Evolutionary conservation across 1,140 invertebrate genomes (phyloP), one percentile per base, ranked within the genome.

Genomic region (Bombus polaris): DNA sequence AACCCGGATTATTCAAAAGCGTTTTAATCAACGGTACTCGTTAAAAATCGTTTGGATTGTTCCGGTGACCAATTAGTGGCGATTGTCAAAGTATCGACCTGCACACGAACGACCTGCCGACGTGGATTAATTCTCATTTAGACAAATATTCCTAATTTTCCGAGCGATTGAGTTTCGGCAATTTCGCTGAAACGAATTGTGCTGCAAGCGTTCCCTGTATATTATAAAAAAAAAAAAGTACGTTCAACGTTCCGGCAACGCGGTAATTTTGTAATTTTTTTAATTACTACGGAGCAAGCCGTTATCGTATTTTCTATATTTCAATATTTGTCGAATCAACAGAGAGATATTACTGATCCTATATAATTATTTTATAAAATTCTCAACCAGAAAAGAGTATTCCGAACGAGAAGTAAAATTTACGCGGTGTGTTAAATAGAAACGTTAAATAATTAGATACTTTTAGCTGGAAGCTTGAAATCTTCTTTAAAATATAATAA

Each of bases 1-100:
- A 85, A 72, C 68, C 32, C 42, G 68, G 83, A 85, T 85, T 80
- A 80, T 85, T 85, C 79, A 80, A 77, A 66, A 42, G 42, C 71
- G 78, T 75, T 85, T 79, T 62, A 75, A 81, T 85, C 83, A 44
- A 85, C 37, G 37, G 32, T 25, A 4, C 44, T 85, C 44, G 68
- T 47, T 65, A 85, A 74, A 85, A 74, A 78, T 84, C 65, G 22
- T 57, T 53, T 44, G 22, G 37, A 13, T 66, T 2, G 35, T 53
- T 66, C 57, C 42, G 32, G 65, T 32, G 70, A 57, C 10, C 35
- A 73, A 75, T 74, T 35, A 35, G 6, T 0, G 9, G 35, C 35
- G 35, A 77, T 70, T 78, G 65, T 44, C 28, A 35, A 22, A 13
- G 32, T 72, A 81, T 57, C 15, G 37, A 35, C 28, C 25, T 39